Percentiles rank a stretch among this genome's conserved stretches.
These are phyloP conservation scores for Phthorimaea operculella DNA, from an alignment of 1,140 invertebrate species.

Conservation along the genomic window DNA sequence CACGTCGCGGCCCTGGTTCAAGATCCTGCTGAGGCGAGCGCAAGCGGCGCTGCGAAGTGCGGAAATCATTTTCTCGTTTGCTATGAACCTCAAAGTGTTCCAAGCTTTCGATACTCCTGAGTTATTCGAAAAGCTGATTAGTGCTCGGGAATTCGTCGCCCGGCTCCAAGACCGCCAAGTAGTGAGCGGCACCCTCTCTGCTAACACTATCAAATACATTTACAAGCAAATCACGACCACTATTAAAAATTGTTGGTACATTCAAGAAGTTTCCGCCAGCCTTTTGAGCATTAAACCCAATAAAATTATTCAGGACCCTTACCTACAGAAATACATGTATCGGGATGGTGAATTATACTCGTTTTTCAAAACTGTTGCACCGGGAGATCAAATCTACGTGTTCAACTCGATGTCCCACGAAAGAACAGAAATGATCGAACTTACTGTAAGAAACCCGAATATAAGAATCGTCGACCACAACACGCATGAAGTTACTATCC, in stretches of 20 bases:
- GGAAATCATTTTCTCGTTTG: constrained; percentile 85
- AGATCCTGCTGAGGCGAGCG: constrained; percentile 82
- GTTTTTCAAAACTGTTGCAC: constrained; percentile 55
- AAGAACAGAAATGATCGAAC: constrained; percentile 75
- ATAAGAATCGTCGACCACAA: constrained; percentile 75
- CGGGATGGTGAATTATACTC: constrained; percentile 76
- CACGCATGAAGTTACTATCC: constrained; percentile 69
- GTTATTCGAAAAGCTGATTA: constrained; percentile 71
- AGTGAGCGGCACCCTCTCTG: constrained; percentile 40
- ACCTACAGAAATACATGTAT: constrained; percentile 78
- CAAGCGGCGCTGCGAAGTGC: constrained; percentile 81
- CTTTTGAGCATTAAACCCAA: constrained; percentile 54
- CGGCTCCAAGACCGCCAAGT: constrained; percentile 47
- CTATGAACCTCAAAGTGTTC: constrained; percentile 73
- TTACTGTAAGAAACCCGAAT: constrained; percentile 73
- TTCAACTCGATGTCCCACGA: constrained; percentile 80
- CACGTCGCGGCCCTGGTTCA: constrained; percentile 87
- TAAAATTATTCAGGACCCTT: constrained; percentile 69
- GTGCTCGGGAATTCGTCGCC: constrained; percentile 74
- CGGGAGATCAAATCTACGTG: constrained; percentile 72
- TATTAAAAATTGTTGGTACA: constrained; percentile 49
- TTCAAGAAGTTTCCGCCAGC: constrained; percentile 44
- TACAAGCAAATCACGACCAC: constrained; percentile 35
- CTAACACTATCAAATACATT: constrained; percentile 31
- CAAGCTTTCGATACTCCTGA: constrained; percentile 59